Percentiles rank a stretch among this genome's conserved stretches.
Conservation (phyloP, 1,140 invertebrate genomes). For the Monochamus saltuarius region DNA sequence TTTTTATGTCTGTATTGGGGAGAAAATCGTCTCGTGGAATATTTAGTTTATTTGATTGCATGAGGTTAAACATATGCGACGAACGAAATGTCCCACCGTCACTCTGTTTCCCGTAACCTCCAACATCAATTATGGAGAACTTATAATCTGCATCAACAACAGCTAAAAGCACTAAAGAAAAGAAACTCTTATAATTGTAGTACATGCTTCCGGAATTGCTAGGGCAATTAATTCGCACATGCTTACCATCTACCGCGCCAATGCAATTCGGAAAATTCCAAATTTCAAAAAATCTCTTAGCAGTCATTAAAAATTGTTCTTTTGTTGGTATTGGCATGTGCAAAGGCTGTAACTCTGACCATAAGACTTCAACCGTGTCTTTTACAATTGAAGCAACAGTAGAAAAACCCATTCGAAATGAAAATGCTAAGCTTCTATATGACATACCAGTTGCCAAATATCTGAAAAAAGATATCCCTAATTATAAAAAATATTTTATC, state of each 20-base stretch:
- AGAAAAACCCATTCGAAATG: constrained; percentile 35
- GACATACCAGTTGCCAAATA: constrained; percentile 40
- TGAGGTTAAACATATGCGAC: constrained; percentile 3
- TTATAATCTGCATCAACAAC: constrained; percentile 22
- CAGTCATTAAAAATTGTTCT: constrained; percentile 41
- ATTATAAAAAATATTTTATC: neutral
- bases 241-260: constrained; percentile 53
- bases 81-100: constrained; percentile 20
- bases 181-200: constrained; percentile 53
- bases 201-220: constrained; percentile 45
- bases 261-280: constrained; percentile 50
- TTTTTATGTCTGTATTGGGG: neutral
- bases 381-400: constrained; percentile 40
- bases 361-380: constrained; percentile 43
- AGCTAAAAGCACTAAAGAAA: neutral
- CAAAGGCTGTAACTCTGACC: constrained; percentile 37
- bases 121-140: constrained; percentile 13
- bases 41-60: neutral
- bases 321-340: constrained; percentile 35
- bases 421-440: constrained; percentile 37
- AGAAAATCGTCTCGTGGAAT: neutral
- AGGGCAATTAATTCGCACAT: constrained; percentile 46
- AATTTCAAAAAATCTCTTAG: constrained; percentile 34
- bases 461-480: constrained; percentile 33
- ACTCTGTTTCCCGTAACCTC: constrained; percentile 23